Evolutionary conservation across 1,140 invertebrate genomes (phyloP).

Genomic region (Lepidurus arcticus): DNA sequence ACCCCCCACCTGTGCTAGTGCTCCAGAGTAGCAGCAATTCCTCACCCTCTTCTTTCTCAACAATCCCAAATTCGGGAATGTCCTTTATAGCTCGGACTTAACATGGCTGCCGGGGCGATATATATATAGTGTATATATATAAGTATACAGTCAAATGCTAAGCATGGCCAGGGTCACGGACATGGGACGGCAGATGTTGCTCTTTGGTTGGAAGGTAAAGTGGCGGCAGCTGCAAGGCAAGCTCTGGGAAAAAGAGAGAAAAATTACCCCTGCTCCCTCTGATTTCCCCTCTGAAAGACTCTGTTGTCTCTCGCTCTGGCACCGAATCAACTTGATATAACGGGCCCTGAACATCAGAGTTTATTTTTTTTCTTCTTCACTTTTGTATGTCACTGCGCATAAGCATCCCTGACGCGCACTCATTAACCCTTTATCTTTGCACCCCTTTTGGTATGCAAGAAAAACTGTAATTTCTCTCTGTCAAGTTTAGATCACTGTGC

Average conservation of each 20-base stretch:
- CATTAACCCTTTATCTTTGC: slow-evolving; percentile 17
- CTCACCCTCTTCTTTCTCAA: slow-evolving; percentile 10
- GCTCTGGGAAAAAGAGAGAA: slow-evolving; percentile 2
- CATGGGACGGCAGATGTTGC: slow-evolving; percentile 8
- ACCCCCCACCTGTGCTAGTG: slow-evolving; percentile 20
- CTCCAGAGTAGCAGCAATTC: slow-evolving; percentile 18
- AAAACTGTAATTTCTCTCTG: neutral
- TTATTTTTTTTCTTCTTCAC: neutral
- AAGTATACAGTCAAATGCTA: slow-evolving; percentile 16
- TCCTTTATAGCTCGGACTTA: neutral
- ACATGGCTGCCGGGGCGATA: too few relatives aligned
- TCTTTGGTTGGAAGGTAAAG: neutral
- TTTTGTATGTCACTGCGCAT: neutral
- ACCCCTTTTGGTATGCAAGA: neutral
- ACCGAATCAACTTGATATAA: slow-evolving; percentile 16
- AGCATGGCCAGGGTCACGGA: neutral
- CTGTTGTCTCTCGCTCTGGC: neutral
- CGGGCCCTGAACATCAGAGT: neutral
- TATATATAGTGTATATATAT: neutral
- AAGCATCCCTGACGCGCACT: neutral
- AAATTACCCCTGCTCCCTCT: slow-evolving; percentile 3
- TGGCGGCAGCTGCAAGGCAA: slow-evolving; percentile 17
- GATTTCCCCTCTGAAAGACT: neutral
- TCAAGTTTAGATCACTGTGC: neutral
- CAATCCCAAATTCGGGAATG: slow-evolving; percentile 18